Base-by-base conservation (phyloP, 2,888 invertebrate genomes). In the Drosophila limbata region DNA sequence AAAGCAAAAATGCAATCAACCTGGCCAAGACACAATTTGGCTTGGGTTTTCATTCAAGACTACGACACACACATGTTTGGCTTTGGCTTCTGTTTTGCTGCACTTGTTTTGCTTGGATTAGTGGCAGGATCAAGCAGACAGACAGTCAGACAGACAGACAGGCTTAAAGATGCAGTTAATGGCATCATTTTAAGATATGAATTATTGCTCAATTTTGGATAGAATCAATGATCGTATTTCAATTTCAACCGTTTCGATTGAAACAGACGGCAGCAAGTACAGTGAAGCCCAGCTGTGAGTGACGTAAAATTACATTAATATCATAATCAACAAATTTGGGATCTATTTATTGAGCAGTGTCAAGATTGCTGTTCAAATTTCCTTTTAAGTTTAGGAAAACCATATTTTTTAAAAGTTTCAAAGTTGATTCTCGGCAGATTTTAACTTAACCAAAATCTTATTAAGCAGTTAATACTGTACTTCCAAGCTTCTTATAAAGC, bases 51-150 rank as follows among this genome's bases (percentile, higher is more conserved):
- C 63, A 63, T 63, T 63, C 28, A 63, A 56, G 37, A 53, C 35
- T 28, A 15, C 19, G n/a, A 17, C 11, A n/a, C 31, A 33, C 44
- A 37, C 19, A 15, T 42, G 60, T 44, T 42, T 33, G 44, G 42
- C 39, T 21, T 50, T 45, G 56, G 21, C 44, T 33, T 17, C 31
- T 15, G 15, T 10, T 11, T 37, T 55, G 45, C 39, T 39, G 62
- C 62, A 55, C 50, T 73, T 76, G 78, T 69, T 55, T 1, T 21
- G 15, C 11, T 15, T 4, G 45, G 59, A 55, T 48, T 59, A 77
- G 57, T 40, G 69, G 57, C 52, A 40, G 69, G 74, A 69, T 76
- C 59, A 57, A 21, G 39, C 48, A 39, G 40, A n/a, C 35, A 37
- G 9, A 21, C 4, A 42, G 17, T 1, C 48, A 39, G 39, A 11